Base-by-base conservation (phyloP, 2,113 vertebrate genomes). In the Protobothrops mucrosquamatus region DNA sequence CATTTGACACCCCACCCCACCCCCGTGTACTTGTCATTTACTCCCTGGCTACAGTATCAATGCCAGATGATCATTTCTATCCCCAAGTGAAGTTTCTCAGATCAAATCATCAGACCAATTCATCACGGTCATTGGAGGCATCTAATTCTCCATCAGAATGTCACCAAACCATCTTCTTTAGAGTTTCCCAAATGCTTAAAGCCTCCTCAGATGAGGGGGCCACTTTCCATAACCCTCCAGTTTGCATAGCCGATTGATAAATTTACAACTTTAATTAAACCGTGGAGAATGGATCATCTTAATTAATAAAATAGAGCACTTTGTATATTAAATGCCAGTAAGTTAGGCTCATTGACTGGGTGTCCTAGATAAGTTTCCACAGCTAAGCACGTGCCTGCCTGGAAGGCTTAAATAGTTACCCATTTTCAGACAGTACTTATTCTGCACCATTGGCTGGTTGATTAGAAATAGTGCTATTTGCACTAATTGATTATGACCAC, bases 341-440 rank as follows among this genome's bases (percentile, higher is more conserved):
- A 88, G 18, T 22, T 74, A 56, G 48, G 14, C 34, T 48, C 59
- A 81, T 91, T 56, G 61, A 91, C 14, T n/a, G 29, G 48, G 87
- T 88, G 46, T 87, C 8, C 39, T 87, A 22, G 10, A 61, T 90
- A 56, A 20, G 15, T 89, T 94, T 90, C 57, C 88, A 43, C 56
- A 93, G 48, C 91, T 90, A 93, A 8, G 5, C 46, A 48, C 0
- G 0, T 18, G 39, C 61, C 93, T 93, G 86, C 64, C 93, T 92
- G 88, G 90, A 74, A 95, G 81, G 94, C 89, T 64, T 93, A 92
- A 94, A 89, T 26, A 88, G n/a, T 88, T 93, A 90, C 9, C 9
- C 56, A 91, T 0, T 15, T 24, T 2, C 24, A 29, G 18, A 89
- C 92, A 85, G 93, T 26, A 59, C 39, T 92, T 20, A 22, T 15